Conservation (phyloP, 2,113 vertebrate genomes). For the Origma solitaria region DNA sequence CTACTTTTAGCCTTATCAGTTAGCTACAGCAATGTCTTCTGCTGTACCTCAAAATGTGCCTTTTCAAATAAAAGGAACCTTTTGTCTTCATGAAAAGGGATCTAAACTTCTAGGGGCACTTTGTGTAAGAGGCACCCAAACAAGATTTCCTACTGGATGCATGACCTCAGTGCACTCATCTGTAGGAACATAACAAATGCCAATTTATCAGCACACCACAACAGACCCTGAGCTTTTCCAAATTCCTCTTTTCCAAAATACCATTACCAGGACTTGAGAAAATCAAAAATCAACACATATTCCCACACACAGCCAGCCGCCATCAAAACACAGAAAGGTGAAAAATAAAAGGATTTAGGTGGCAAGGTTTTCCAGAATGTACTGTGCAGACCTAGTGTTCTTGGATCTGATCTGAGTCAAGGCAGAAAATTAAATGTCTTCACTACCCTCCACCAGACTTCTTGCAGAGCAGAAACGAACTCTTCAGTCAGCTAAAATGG, state of each 20-base stretch:
- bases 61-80: neutral
- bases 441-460: neutral
- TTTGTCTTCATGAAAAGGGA: neutral
- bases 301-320: neutral
- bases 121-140: neutral
- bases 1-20: neutral
- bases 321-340: neutral
- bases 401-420: neutral
- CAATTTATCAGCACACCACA: neutral
- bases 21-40: neutral
- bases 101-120: neutral
- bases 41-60: neutral
- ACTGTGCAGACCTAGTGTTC: neutral
- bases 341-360: neutral
- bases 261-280: neutral
- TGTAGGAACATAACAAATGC: neutral
- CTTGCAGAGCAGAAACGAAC: neutral
- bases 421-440: neutral
- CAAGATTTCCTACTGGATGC: neutral
- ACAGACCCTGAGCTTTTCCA: neutral
- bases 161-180: rapidly evolving
- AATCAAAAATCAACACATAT: neutral
- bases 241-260: neutral
- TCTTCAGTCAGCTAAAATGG: neutral
- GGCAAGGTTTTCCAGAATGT: neutral